Percentiles rank a stretch among this genome's conserved stretches.
Evolutionary conservation across 2,113 vertebrate species (phyloP).

Genomic region (Lampris incognitus): DNA sequence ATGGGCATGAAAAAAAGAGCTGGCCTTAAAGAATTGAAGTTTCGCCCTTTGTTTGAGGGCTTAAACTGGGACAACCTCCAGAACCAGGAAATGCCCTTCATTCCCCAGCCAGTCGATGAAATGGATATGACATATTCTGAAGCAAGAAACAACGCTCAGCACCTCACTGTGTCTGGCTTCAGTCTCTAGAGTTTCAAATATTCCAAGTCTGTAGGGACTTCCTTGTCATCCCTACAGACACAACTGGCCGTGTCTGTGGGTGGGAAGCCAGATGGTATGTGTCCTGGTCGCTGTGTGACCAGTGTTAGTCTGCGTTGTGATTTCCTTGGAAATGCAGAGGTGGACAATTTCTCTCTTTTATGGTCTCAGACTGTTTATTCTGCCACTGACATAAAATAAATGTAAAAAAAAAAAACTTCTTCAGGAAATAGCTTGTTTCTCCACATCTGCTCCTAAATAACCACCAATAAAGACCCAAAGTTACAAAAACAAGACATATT

Average conservation of each 20-base stretch:
- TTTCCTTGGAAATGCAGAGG: neutral
- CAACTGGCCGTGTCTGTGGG: too few relatives aligned
- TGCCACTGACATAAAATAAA: neutral
- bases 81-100: constrained; percentile 91
- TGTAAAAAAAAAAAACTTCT: neutral
- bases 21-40: constrained; percentile 92
- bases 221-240: too few relatives aligned
- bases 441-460: neutral
- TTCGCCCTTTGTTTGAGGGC: constrained; percentile 86
- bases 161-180: constrained; percentile 93
- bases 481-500: neutral
- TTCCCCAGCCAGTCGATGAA: constrained; percentile 93
- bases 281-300: neutral
- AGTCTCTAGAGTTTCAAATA: constrained; percentile 75
- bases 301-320: neutral
- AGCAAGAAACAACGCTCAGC: constrained; percentile 94
- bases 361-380: neutral
- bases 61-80: constrained; percentile 94
- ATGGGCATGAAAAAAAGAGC: constrained; percentile 88
- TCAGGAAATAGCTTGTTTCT: neutral
- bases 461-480: neutral
- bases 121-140: constrained; percentile 98
- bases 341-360: neutral
- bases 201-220: too few relatives aligned
- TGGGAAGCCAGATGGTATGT: too few relatives aligned